Base-by-base conservation (phyloP, 2,888 invertebrate genomes). In the Leptogaster cylindrica region DNA sequence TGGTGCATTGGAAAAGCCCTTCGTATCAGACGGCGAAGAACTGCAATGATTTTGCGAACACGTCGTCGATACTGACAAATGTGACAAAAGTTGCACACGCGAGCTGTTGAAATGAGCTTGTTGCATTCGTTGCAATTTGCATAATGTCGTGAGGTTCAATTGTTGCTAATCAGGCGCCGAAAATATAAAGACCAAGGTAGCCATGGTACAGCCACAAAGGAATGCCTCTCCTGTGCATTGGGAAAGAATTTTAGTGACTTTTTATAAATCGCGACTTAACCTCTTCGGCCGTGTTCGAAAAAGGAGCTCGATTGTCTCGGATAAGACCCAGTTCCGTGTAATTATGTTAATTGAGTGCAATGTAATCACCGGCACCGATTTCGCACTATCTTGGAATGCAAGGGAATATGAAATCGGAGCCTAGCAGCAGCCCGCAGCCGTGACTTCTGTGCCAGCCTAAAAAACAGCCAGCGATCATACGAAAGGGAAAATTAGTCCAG, bases 301-400 rank as follows among this genome's bases (percentile, higher is more conserved):
- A 58, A 39, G 25, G 3, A 36, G 14, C 12, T 4, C n/a, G 20
- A 39, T 39, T 28, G 41, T 6, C 16, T 25, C 39, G 14, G 41
- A 41, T 39, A 39, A 25, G 31, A 12, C 18, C 12, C 44, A 63
- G 63, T 63, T 63, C 63, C 63, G 31, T 46, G 63, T 63, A 46
- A 63, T 63, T 63, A 63, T 63, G 63, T 63, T 63, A 63, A 63
- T 63, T 63, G 46, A 63, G 63, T 63, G 63, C 31, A 63, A 46
- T 63, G 63, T 63, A 63, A 63, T 63, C 63, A 63, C 51, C 14
- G 27, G 14, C 31, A 44, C n/a, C 48, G 44, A 46, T 46, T 63
- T 46, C 46, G 31, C 63, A 46, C 63, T 63, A 20, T 63, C 31
- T 6, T 31, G 31, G 16, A 46, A 46, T 46, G 39, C 31, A 31